Base-by-base conservation (phyloP, 1,140 invertebrate species). In the Drosophila guanche region DNA sequence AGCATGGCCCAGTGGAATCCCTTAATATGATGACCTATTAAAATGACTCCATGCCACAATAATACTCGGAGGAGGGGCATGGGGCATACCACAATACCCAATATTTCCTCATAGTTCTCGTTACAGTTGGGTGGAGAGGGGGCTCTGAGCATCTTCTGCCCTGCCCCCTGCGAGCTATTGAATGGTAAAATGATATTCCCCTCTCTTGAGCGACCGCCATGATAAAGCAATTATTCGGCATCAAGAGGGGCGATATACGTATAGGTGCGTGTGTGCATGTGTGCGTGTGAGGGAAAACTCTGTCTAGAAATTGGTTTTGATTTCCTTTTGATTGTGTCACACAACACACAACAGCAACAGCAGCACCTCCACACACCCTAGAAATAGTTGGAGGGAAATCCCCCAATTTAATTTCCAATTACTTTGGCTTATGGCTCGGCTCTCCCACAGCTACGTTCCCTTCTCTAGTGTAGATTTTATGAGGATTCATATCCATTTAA, bases 21-120 rank as follows among this genome's bases (percentile, higher is more conserved):
- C 83, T 62, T 88, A 81, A 88, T 86, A 88, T 78, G 83, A 88
- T 86, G 81, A 88, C 81, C 81, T 81, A 86, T 86, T 86, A 86
- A 86, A 86, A 86, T 81, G 81, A 68, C 65, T 68, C 29, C 41
- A 65, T 73, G 76, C 68, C 63, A 61, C 48, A 85, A 72, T 72
- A 66, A 79, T 50, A 62, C 10, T 1, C 33, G 20, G 20, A 27
- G 20, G 20, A 27, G 33, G 23, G 37, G 20, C 25, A 33, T 4
- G 40, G 4, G 12, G 20, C 33, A 53, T 29, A 42, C 25, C 50
- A 14, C 42, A 37, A 46, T 43, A 73, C 53, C 62, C 73, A 71
- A 53, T 69, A 37, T 68, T 55, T 48, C 25, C 16, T 41, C 16
- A 14, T 60, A 37, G 27, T 55, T 55, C 43, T 55, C 23, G 41